Evolutionary conservation across 2,888 invertebrate species (phyloP), one percentile per base, ranked within the genome.

Genomic region (Pomacea canaliculata): DNA sequence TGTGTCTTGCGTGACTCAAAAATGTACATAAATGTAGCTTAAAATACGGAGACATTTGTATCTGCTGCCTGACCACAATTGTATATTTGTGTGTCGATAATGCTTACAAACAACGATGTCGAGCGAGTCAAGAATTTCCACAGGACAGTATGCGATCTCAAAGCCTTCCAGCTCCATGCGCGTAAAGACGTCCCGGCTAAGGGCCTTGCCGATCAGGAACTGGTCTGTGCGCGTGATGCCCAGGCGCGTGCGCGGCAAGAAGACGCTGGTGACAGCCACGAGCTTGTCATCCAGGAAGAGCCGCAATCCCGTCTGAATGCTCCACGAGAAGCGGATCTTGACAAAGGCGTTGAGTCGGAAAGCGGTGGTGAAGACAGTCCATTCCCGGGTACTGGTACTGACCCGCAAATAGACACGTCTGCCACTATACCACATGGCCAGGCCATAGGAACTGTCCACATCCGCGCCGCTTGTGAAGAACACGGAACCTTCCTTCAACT

Each of bases 381-480:
- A 85, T 19, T 82, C 82, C 65, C 75, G 80, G 10, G 78, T 81
- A 18, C 60, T 76, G 0, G 83, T 83, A 70, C 82, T 83, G 37
- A 83, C 78, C n/a, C 82, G 75, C 13, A 83, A 59, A 62, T 81
- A 83, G 13, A 84, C 65, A n/a, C 78, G 79, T 18, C 78, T 77
- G 49, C 76, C 78, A 7, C 70, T 72, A 62, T 81, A 79, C 83
- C 82, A 84, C 83, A 85, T 83, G 70, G 81, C 75, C 62, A 82
- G 69, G 23, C 85, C 85, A 73, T 81, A 81, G 23, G 78, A 68
- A 27, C 70, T 77, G 23, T 74, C 59, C 13, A 76, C 71, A 59
- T 82, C 82, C 12, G 82, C 83, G 27, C 84, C 84, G 76, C 76
- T 84, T 27, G 80, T 80, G 69, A 85, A 81, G 59, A 85, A 80